Base-by-base conservation (phyloP, 2,888 invertebrate genomes). In the Dascillus cervinus region DNA sequence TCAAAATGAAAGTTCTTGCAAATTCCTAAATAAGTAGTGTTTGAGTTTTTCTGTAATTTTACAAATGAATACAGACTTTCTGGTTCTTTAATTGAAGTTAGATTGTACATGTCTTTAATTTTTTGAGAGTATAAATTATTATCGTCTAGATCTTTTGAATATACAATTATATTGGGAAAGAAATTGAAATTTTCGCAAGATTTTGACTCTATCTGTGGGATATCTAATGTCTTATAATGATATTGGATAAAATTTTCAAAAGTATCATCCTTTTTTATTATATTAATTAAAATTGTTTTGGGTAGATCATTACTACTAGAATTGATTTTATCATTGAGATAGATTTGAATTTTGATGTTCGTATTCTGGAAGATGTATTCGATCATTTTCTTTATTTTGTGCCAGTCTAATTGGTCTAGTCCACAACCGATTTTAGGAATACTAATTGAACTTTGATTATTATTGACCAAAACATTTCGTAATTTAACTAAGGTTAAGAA, bases 191-290 rank as follows among this genome's bases (percentile, higher is more conserved):
- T 3, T 10, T 27, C 11, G 3, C 12, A 15, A 4, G 27, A 19
- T 10, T 2, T 17, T 19, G 6, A 6, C 11, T 27, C 19, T 2
- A 27, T 11, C 11, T 19, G 15, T 10, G 27, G 19, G n/a, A 27
- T 27, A 17, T 19, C 11, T 4, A 10, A 9, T 10, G 27, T 27
- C n/a, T n/a, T n/a, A n/a, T n/a, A n/a, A 14, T 27, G 19, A 27
- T 17, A 27, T 5, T 10, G 15, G 8, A 27, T 27, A 10, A 27
- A 27, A 17, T 27, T 27, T 17, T 27, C 27, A 27, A 27, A 27
- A 14, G 5, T 6, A 27, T 27, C 27, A 19, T 27, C 19, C 11
- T 17, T 15, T 19, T 11, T 19, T 19, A 17, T 17, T 8, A 27
- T 27, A 9, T 6, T 27, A 9, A 27, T 27, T 19, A n/a, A n/a